A percentile compares a stretch with the other conserved stretches of the same genome.
Conservation (phyloP, 2,888 invertebrate genomes). For the Watsonalla binaria region DNA sequence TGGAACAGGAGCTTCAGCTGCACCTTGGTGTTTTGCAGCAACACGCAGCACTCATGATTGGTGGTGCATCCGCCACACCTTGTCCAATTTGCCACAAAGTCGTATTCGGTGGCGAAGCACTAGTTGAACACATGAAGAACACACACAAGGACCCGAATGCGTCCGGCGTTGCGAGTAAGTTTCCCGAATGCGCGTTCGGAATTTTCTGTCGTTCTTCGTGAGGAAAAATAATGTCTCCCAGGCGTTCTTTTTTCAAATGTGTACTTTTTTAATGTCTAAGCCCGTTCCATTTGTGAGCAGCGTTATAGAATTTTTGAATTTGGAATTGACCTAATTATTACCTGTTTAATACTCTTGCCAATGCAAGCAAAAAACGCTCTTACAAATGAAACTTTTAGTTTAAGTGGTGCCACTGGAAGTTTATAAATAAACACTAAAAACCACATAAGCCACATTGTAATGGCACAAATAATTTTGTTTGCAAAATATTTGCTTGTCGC, state of each 20-base stretch:
- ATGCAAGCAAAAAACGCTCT: constrained; percentile 8
- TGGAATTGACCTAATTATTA: constrained; percentile 1
- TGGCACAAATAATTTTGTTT: constrained; percentile 42
- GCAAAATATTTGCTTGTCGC: constrained; percentile 30
- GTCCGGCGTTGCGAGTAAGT: constrained; percentile 93
- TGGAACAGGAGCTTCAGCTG: constrained; percentile 90
- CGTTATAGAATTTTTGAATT: constrained; percentile 17
- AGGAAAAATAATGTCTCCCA: constrained; percentile 25
- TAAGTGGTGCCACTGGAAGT: constrained; percentile 72
- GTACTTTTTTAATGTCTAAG: constrained; percentile 21
- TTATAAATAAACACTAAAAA: constrained; percentile 34
- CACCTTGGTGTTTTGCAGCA: constrained; percentile 97
- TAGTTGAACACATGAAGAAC: constrained; percentile 97
- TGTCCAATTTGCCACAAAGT: constrained; percentile 97
- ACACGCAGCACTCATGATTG: constrained; percentile 94
- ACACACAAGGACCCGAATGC: constrained; percentile 96
- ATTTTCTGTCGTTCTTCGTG: constrained; percentile 17
- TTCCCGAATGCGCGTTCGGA: constrained; percentile 42
- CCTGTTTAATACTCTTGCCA: constrained; percentile 8
- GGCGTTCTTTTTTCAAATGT: constrained; percentile 26
- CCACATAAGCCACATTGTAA: constrained; percentile 23
- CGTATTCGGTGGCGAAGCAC: constrained; percentile 94
- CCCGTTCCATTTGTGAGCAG: constrained; percentile 28
- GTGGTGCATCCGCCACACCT: constrained; percentile 93
- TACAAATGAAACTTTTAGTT: constrained; percentile 63